These are phyloP conservation scores for Porites rus DNA, from an alignment of 92 coral and sea anemone species.

Conservation along the genomic window DNA sequence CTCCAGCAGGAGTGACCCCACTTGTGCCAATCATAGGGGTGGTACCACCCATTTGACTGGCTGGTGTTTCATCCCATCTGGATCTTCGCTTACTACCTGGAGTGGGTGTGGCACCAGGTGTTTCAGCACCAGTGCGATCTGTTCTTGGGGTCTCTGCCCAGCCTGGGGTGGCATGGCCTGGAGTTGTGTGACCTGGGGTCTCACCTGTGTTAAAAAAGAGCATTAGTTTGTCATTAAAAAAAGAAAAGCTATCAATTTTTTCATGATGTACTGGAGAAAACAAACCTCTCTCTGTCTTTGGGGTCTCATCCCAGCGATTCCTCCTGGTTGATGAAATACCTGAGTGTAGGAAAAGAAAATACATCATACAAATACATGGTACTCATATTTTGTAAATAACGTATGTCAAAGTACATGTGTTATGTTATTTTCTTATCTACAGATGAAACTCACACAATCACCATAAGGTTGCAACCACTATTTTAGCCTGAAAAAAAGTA, in stretches of 20 bases:
- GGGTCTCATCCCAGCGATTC: slow-evolving; percentile 99
- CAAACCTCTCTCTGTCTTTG: slow-evolving; percentile 94
- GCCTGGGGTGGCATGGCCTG: slow-evolving; percentile 98
- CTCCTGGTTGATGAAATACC: slow-evolving; percentile 93
- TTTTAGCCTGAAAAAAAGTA: too few species aligned
- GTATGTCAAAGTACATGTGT: too few species aligned
- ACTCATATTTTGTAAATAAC: too few species aligned
- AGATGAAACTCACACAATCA: too few species aligned
- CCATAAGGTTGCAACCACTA: too few species aligned
- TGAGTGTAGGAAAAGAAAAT: not conserved
- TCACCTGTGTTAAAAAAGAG: slow-evolving; percentile 53
- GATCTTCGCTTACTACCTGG: slow-evolving; percentile 98
- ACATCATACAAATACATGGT: too few species aligned
- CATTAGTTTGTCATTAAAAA: too few species aligned
- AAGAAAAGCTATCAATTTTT: too few species aligned
- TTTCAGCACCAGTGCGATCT: slow-evolving; percentile 95
- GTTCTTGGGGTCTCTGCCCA: slow-evolving; percentile 99
- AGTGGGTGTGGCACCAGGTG: slow-evolving; percentile 99
- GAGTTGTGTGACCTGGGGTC: slow-evolving; percentile 97
- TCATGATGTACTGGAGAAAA: not conserved
- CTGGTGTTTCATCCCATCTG: slow-evolving; percentile 99
- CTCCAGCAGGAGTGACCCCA: slow-evolving; percentile 96
- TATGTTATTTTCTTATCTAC: too few species aligned
- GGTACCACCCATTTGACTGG: slow-evolving; percentile 93
- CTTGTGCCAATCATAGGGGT: slow-evolving; percentile 98